phyloP scores from a whole-genome alignment of 2,888 invertebrate genomes.

The Orthonychiurus folsomi region DNA sequence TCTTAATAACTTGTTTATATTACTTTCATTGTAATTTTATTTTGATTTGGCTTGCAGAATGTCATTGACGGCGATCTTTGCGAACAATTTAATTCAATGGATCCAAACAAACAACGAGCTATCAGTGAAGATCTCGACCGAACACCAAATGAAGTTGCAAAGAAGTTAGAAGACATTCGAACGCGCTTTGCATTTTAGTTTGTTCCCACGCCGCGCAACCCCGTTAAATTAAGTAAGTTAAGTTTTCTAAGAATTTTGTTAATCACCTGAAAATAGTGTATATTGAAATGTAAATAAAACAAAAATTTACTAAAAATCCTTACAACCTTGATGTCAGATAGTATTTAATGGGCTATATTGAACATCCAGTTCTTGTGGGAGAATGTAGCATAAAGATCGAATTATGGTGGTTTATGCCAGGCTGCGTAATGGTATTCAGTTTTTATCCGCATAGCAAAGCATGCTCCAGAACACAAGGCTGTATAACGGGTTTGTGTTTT shows the following conservation, averaged over 20 bases:
- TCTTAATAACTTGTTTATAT: no score
- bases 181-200: constrained; percentile 95
- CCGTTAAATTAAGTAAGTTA: background rate
- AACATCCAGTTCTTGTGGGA: no score
- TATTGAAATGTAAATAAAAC: no score
- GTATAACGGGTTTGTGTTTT: no score
- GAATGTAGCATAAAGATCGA: no score
- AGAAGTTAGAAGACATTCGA: constrained; percentile 96
- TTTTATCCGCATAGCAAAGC: no score
- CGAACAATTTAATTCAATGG: constrained; percentile 96
- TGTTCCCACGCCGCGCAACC: constrained; percentile 8
- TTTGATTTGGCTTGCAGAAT: constrained; percentile 57
- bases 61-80: constrained; percentile 98
- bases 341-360: no score
- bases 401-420: no score
- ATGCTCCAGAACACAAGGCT: no score
- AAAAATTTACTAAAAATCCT: no score
- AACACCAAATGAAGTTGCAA: constrained; percentile 92
- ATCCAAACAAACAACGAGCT: constrained; percentile 83
- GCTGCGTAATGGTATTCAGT: no score
- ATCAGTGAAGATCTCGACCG: constrained; percentile 91
- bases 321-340: no score
- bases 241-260: constrained; percentile 15
- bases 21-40: constrained; percentile 2
- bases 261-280: background rate